Evolutionary conservation across 1,140 invertebrate genomes (phyloP), one percentile per base, ranked within the genome.

Genomic region (Copidosoma floridanum): DNA sequence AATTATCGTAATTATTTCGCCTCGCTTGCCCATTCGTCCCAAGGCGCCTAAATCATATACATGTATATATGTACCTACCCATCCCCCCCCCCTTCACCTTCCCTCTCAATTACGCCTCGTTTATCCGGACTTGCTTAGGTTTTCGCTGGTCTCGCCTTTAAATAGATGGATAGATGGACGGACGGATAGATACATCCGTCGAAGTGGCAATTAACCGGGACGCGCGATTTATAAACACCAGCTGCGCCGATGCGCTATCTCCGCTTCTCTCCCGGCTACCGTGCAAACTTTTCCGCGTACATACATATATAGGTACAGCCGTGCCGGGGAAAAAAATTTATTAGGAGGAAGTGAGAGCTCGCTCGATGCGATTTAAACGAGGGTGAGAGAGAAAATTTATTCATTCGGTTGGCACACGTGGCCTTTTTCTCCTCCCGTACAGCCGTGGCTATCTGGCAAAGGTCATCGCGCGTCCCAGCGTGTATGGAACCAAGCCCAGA

Each of bases 1-100:
- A 79, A 79, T 79, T 77, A 79, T 76, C 76, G 71, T 74, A 73
- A 79, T 79, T 79, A 79, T 77, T 77, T 75, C 65, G 69, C 56
- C 66, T 66, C 71, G 69, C 71, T 72, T 71, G 68, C 69, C 65
- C 70, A 64, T 74, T 70, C 65, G 65, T 65, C 53, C 60, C 56
- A 67, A 63, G 63, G 63, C 35, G 56, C 27, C 37, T 61, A 50
- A 61, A 61, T 56, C 59, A 56, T 27, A 50, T 23, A 50, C 10
- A n/a, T n/a, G n/a, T n/a, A n/a, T n/a, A n/a, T n/a, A n/a, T n/a
- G n/a, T n/a, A n/a, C n/a, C n/a, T n/a, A n/a, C 7, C 26, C 24
- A 23, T 18, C 23, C 7, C 23, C 20, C 53, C 2, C 1, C 37
- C 20, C 41, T 5, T 21, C 29, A 32, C 29, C 29, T 12, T n/a